These are phyloP conservation scores for Belonocnema kinseyi DNA, from an alignment of 1,140 invertebrate genomes.

Conservation along the genomic window DNA sequence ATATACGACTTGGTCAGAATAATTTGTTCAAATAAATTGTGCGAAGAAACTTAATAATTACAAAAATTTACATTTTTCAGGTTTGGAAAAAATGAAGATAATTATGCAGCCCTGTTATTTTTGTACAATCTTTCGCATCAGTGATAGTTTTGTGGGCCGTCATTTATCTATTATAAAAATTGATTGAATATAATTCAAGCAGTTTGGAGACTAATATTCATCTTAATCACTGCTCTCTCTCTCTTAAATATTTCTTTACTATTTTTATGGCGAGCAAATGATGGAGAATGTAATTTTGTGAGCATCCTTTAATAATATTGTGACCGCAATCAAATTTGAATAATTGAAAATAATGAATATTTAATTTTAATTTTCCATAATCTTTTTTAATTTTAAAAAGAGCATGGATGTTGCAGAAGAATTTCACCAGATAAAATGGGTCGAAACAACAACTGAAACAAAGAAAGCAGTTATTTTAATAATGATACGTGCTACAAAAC, in stretches of 20 bases:
- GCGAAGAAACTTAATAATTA: no score
- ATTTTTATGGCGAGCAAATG: background rate
- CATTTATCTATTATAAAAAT: background rate
- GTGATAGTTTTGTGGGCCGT: background rate
- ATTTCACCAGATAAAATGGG: background rate
- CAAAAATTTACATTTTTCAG: no score
- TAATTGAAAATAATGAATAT: background rate
- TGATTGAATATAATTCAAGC: background rate
- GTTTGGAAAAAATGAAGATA: background rate
- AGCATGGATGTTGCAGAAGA: background rate
- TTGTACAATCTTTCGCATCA: constrained; percentile 7
- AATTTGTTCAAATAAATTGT: no score
- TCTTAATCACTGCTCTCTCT: background rate
- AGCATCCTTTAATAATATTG: background rate
- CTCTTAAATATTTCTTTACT: background rate
- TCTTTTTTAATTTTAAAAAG: background rate
- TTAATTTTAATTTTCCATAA: background rate
- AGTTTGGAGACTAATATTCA: background rate
- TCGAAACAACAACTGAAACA: background rate
- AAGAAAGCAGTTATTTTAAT: background rate
- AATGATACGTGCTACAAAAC: background rate
- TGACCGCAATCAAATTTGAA: background rate
- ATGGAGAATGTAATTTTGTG: background rate
- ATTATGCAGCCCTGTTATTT: background rate
- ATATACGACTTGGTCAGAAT: no score